phyloP scores from a whole-genome alignment of 2,797 vertebrate species.

The Rhynchotus rufescens region DNA sequence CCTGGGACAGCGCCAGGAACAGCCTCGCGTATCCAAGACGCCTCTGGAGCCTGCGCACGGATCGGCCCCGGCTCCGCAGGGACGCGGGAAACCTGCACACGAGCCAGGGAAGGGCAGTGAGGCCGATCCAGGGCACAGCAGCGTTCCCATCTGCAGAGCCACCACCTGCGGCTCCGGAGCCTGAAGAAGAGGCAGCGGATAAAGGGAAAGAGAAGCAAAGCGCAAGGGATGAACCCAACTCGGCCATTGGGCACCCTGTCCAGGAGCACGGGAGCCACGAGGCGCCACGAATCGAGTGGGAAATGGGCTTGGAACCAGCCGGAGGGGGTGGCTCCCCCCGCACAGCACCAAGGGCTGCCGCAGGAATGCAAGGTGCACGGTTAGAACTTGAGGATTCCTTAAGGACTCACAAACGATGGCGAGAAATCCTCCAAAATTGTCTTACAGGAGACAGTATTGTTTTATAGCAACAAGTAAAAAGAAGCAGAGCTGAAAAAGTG shows the following conservation, averaged over 20 bases:
- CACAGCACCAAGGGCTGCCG: neutral
- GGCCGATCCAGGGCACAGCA: neutral
- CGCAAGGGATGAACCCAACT: neutral
- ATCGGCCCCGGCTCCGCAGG: neutral
- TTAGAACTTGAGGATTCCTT: neutral
- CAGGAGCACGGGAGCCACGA: neutral
- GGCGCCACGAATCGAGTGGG: rapidly evolving
- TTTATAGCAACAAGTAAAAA: neutral
- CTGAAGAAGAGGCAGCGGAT: neutral
- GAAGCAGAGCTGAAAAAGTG: neutral
- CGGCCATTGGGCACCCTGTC: neutral
- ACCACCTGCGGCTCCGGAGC: neutral
- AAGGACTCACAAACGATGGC: neutral
- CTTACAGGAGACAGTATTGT: neutral
- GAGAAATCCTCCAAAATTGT: neutral
- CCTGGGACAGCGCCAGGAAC: too few relatives aligned
- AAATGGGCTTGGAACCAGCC: neutral
- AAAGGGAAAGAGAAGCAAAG: neutral
- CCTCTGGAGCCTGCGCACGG: too few relatives aligned
- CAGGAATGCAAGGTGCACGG: neutral
- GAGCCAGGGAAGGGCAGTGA: neutral
- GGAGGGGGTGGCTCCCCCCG: neutral
- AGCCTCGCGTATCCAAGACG: too few relatives aligned
- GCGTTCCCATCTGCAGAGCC: neutral
- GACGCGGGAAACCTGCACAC: neutral